Conservation (phyloP, 2,113 vertebrate species). For the Melanerpes aurifrons region DNA sequence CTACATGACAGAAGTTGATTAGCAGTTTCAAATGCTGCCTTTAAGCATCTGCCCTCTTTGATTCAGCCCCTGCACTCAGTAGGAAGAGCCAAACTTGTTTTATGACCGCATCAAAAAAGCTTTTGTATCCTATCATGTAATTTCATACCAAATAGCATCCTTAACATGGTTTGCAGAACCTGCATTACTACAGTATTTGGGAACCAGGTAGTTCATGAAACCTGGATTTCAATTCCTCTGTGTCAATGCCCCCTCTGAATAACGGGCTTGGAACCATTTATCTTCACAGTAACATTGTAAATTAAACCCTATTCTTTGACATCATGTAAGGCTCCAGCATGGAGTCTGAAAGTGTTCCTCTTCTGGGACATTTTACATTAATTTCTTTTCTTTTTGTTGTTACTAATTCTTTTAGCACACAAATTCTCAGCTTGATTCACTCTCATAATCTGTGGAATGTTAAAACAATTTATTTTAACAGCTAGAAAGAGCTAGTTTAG, state of each 20-base stretch:
- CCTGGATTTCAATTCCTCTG: background rate
- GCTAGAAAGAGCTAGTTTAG: background rate
- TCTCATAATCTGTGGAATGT: background rate
- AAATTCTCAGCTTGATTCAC: background rate
- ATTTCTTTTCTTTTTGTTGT: background rate
- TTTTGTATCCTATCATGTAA: background rate
- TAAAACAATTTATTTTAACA: conserved; percentile 24
- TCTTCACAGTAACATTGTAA: background rate
- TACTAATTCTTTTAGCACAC: background rate
- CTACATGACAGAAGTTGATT: background rate
- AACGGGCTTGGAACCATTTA: background rate
- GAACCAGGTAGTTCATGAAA: background rate
- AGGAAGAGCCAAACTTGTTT: background rate
- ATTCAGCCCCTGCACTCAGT: background rate
- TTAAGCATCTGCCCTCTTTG: background rate
- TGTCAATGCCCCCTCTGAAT: background rate
- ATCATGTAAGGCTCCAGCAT: background rate
- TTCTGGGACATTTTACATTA: background rate
- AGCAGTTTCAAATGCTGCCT: background rate
- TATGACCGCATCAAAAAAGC: background rate
- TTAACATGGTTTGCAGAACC: background rate
- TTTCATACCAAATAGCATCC: background rate
- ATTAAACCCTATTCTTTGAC: background rate
- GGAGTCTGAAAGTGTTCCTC: background rate
- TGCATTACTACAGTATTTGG: background rate